Conservation (phyloP, 1,140 invertebrate species). For the Tenebrio molitor region DNA sequence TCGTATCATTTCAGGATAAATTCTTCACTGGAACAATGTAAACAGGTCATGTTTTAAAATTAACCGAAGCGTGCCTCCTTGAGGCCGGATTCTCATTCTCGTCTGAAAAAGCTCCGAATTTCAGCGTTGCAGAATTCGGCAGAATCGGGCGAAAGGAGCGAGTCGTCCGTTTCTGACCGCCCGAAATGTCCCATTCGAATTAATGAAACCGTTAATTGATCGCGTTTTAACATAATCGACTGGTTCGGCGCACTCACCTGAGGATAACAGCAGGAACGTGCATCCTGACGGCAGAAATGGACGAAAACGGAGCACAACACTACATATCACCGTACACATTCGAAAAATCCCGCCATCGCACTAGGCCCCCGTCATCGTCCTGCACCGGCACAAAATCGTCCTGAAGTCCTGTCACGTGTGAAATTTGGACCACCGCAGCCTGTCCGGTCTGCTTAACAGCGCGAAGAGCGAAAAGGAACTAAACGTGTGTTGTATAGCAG, state of each 20-base stretch:
- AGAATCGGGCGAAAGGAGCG: too few relatives aligned
- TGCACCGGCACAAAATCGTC: background rate
- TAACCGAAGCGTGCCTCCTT: conserved; percentile 1
- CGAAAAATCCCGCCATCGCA: conserved; percentile 15
- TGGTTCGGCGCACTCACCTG: conserved; percentile 11
- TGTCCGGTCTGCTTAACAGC: conserved; percentile 42
- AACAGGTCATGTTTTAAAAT: conserved; percentile 1
- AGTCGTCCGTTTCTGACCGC: too few relatives aligned
- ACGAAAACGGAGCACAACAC: conserved; percentile 5
- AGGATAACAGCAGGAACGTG: conserved; percentile 11
- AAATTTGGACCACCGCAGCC: conserved; percentile 12
- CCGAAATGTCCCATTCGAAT: too few relatives aligned
- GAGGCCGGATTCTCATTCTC: background rate
- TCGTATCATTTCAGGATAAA: background rate
- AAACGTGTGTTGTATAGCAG: conserved; percentile 46
- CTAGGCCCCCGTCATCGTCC: background rate
- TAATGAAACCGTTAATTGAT: background rate
- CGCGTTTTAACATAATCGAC: background rate
- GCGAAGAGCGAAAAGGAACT: conserved; percentile 58
- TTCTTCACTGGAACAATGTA: background rate
- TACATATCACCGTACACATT: background rate
- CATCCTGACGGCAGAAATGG: conserved; percentile 9
- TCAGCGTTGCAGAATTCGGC: too few relatives aligned
- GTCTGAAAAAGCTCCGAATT: background rate
- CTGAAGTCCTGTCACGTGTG: conserved; percentile 26